phyloP scores from a whole-genome alignment of 2,797 vertebrate species.

The Pseudochaenichthys georgianus region DNA sequence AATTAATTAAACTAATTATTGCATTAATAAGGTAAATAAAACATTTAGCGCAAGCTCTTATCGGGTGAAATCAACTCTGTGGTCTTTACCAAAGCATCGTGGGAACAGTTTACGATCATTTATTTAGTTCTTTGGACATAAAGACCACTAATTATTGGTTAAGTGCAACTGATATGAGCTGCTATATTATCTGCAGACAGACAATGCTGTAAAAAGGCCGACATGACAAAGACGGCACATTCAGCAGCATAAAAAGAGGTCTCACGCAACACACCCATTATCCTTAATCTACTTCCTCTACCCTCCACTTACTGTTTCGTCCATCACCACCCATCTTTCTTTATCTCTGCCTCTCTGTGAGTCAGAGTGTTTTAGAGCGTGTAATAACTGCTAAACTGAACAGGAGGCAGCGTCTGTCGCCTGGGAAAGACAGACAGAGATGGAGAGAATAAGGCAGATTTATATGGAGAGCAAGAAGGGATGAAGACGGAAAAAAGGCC shows the following conservation, averaged over 20 bases:
- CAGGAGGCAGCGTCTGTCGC: slow-evolving; percentile 76
- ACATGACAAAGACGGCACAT: slow-evolving; percentile 1
- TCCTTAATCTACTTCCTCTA: slow-evolving; percentile 29
- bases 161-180: neutral
- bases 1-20: too few relatives aligned
- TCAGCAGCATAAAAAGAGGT: slow-evolving; percentile 24
- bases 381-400: slow-evolving; percentile 76
- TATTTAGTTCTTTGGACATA: neutral
- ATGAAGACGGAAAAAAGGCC: slow-evolving; percentile 4
- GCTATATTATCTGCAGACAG: neutral
- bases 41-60: neutral
- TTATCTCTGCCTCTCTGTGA: slow-evolving; percentile 22
- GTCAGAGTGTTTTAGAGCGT: slow-evolving; percentile 68
- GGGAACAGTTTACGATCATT: neutral
- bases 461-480: slow-evolving; percentile 18
- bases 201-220: neutral
- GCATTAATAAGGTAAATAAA: too few relatives aligned
- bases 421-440: slow-evolving; percentile 45
- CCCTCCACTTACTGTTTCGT: slow-evolving; percentile 7
- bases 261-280: slow-evolving; percentile 13
- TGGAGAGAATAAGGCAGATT: slow-evolving; percentile 43
- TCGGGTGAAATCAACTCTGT: neutral
- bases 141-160: neutral
- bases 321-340: slow-evolving; percentile 36
- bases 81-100: neutral